Conservation (phyloP, 2,113 vertebrate species). For the Oryzias javanicus region DNA sequence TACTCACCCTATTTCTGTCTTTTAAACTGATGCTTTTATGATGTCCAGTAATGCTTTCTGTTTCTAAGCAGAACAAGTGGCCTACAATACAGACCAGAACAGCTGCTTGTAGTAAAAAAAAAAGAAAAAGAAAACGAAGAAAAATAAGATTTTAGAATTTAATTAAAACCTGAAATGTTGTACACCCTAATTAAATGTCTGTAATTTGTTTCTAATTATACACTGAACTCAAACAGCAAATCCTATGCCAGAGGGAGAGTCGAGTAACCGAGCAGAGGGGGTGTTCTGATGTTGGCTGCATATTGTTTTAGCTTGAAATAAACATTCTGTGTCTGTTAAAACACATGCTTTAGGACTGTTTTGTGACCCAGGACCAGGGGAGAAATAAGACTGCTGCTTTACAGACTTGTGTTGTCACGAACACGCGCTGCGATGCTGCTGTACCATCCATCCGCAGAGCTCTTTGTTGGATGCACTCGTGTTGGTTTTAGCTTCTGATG, state of each 20-base stretch:
- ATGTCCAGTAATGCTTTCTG: slow-evolving; percentile 70
- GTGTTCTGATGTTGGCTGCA: slow-evolving; percentile 90
- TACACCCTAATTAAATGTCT: slow-evolving; percentile 94
- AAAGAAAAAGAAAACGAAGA: slow-evolving; percentile 21
- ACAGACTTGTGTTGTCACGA: slow-evolving; percentile 53
- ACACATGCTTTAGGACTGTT: slow-evolving; percentile 98
- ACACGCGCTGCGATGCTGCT: slow-evolving; percentile 64
- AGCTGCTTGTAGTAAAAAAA: slow-evolving; percentile 81
- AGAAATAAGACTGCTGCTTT: slow-evolving; percentile 37
- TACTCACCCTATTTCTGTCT: slow-evolving; percentile 84
- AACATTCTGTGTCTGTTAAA: slow-evolving; percentile 97
- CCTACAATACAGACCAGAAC: slow-evolving; percentile 61
- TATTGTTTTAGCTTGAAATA: slow-evolving; percentile 99
- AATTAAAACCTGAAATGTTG: slow-evolving; percentile 86
- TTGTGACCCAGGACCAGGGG: slow-evolving; percentile 78
- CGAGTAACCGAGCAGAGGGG: slow-evolving; percentile 72
- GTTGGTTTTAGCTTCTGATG: slow-evolving; percentile 60
- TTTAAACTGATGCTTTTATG: slow-evolving; percentile 80
- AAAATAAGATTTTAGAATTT: slow-evolving; percentile 56
- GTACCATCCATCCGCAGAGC: slow-evolving; percentile 59
- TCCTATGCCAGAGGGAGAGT: slow-evolving; percentile 58
- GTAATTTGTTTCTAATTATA: slow-evolving; percentile 91
- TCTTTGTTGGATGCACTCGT: slow-evolving; percentile 64
- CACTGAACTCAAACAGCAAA: slow-evolving; percentile 83
- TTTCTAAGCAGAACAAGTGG: slow-evolving; percentile 63